Evolutionary conservation across 2,113 vertebrate species (phyloP).

Genomic region (Ammospiza caudacuta): DNA sequence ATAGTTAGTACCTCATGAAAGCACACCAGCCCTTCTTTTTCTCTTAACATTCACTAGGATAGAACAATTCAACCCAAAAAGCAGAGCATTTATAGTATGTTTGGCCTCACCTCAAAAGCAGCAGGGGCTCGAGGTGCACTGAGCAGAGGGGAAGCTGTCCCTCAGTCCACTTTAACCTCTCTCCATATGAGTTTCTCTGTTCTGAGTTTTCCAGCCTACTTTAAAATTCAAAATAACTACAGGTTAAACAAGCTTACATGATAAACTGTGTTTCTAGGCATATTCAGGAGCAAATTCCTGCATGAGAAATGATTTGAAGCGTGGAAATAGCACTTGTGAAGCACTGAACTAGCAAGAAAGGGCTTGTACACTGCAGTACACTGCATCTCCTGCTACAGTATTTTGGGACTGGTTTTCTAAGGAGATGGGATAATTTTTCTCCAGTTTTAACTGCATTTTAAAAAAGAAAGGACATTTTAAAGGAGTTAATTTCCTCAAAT

Average conservation of each 20-base stretch:
- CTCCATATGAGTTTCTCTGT: neutral
- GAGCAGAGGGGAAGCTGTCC: neutral
- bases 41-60: neutral
- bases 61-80: neutral
- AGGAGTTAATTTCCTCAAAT: neutral
- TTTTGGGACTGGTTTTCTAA: neutral
- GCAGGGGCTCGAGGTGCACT: neutral
- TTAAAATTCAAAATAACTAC: neutral
- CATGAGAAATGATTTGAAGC: neutral
- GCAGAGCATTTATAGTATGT: neutral
- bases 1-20: neutral
- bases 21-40: neutral
- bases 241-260: neutral
- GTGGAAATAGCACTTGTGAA: neutral
- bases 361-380: neutral
- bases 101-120: neutral
- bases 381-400: neutral
- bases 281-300: neutral
- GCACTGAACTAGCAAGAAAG: neutral
- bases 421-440: neutral
- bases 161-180: neutral
- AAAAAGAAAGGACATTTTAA: neutral
- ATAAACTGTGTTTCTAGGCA: neutral
- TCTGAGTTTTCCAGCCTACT: neutral
- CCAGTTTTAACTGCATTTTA: neutral